A percentile compares a stretch with the other conserved stretches of the same genome.
These are phyloP conservation scores for Bombus waltoni DNA, from an alignment of 1,140 invertebrate genomes.

Conservation along the genomic window DNA sequence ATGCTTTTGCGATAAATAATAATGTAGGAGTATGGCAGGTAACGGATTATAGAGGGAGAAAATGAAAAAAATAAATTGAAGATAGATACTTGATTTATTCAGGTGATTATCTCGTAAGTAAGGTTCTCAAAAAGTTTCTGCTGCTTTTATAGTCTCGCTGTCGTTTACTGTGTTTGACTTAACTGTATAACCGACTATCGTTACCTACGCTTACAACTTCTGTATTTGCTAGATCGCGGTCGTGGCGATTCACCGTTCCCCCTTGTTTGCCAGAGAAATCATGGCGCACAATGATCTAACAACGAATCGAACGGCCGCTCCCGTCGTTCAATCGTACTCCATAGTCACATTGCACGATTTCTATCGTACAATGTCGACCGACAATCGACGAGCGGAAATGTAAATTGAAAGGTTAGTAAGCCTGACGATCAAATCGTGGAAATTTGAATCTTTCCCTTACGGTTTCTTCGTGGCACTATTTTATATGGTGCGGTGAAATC, in stretches of 20 bases:
- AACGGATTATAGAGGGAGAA: not conserved
- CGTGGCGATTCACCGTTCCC: not conserved
- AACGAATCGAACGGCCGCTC: not conserved
- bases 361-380: not conserved
- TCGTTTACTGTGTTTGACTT: not conserved
- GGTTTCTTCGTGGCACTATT: not conserved
- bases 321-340: not conserved
- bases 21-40: not conserved
- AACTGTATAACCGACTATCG: not conserved
- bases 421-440: not conserved
- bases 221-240: not conserved
- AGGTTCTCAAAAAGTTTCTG: too few species aligned
- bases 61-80: too few species aligned
- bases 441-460: not conserved
- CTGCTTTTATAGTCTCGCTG: not conserved
- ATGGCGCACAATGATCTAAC: not conserved
- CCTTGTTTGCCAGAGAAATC: not conserved
- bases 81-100: too few species aligned
- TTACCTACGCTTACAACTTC: not conserved
- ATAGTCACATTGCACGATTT: not conserved
- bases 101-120: too few species aligned
- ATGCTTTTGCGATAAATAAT: not conserved
- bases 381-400: not conserved
- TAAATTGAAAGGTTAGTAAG: slow-evolving; percentile 17
- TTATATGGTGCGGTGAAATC: too few species aligned